Evolutionary conservation across 2,113 vertebrate species (phyloP), one percentile per base, ranked within the genome.

Genomic region (Microtus richardsoni): DNA sequence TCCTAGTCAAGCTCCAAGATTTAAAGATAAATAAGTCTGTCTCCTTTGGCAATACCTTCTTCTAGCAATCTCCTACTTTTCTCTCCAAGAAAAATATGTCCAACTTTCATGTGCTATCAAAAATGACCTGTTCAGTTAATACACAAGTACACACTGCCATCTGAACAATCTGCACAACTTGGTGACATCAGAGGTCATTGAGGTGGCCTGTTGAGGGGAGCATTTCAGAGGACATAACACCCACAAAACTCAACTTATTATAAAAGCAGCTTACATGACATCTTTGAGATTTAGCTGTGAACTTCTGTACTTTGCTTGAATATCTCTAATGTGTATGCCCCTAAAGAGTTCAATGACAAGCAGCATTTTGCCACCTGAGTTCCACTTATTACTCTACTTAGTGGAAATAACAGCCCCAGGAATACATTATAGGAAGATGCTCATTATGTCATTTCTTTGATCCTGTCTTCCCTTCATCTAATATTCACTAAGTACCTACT

Each of bases 401-500:
- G 47, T 13, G 92, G 28, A 88, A 88, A 21, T 71, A 92, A 5
- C 19, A 2, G 91, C n/a, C 66, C 60, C 84, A 80, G 36, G 49
- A 79, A 68, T 36, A 71, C 4, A 77, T 9, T 22, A 36, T 14
- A 75, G 58, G 44, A 58, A 58, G 75, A 74, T 62, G 66, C 75
- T 85, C 44, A 14, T 64, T 58, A 39, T 5, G 30, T 4, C 22
- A 58, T 68, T 88, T 88, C 33, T 93, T 93, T 64, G 44, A 80
- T 33, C 5, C 22, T 91, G 13, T 17, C 54, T 75, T 28, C 7
- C 24, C 39, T 74, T 28, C 62, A 64, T 13, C 49, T n/a, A 73
- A 88, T 78, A n/a, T 93, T 89, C 88, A 92, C 16, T 91, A 86
- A 95, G 91, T 78, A 73, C 78, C 78, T 85, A 54, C 24, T 95